These are phyloP conservation scores for Bibio marci DNA, from an alignment of 2,888 invertebrate species.

Conservation along the genomic window DNA sequence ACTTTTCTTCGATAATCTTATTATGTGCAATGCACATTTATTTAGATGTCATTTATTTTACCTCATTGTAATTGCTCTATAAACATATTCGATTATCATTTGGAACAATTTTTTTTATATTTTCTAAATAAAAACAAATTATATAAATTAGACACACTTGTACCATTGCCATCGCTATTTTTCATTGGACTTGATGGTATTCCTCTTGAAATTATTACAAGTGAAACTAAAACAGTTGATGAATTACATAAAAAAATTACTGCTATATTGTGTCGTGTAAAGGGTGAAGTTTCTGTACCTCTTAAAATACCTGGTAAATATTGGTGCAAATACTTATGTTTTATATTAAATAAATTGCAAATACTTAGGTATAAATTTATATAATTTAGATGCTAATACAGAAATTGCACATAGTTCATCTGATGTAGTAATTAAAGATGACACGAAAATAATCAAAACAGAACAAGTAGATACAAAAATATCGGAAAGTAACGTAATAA, in stretches of 20 bases:
- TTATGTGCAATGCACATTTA: too few species aligned
- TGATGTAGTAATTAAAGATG: constrained; percentile 11
- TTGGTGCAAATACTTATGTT: too few species aligned
- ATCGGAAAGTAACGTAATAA: too few species aligned
- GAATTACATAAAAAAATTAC: constrained; percentile 49
- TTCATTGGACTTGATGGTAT: constrained; percentile 71
- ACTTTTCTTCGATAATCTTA: too few species aligned
- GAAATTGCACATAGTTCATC: not conserved
- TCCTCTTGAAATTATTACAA: constrained; percentile 62
- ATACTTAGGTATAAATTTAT: too few species aligned
- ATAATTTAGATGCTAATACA: not conserved
- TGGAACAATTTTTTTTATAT: too few species aligned
- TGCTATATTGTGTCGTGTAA: constrained; percentile 25
- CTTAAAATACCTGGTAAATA: too few species aligned
- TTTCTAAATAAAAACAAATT: too few species aligned
- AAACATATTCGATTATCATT: too few species aligned
- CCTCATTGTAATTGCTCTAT: too few species aligned
- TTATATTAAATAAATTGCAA: too few species aligned
- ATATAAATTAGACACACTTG: constrained; percentile 59
- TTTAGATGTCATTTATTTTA: too few species aligned
- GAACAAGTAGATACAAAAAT: constrained; percentile 19
- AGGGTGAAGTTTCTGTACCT: not conserved
- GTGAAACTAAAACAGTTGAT: constrained; percentile 35
- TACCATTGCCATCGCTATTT: constrained; percentile 65
- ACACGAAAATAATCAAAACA: constrained; percentile 17